A percentile compares a stretch with the other conserved stretches of the same genome.
phyloP scores from a whole-genome alignment of 2,113 vertebrate species.

The Manacus vitellinus region DNA sequence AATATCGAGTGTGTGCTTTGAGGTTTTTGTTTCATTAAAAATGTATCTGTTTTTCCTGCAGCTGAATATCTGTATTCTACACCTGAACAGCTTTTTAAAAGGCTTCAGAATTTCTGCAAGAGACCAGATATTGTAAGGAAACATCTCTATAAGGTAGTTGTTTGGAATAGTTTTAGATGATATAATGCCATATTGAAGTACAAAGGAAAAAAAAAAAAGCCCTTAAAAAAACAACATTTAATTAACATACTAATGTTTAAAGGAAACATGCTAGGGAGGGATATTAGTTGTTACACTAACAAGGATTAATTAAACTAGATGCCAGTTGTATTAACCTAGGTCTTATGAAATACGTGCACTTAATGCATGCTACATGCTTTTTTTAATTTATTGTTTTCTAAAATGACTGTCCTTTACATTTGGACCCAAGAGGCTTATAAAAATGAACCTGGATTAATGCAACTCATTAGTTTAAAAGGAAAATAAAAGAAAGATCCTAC shows the following conservation, averaged over 20 bases:
- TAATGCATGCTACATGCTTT: slow-evolving; percentile 78
- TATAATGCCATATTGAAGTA: slow-evolving; percentile 72
- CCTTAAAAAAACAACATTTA: slow-evolving; percentile 74
- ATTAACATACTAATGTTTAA: slow-evolving; percentile 86
- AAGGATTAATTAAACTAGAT: slow-evolving; percentile 87
- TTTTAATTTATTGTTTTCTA: slow-evolving; percentile 83
- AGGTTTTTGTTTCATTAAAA: slow-evolving; percentile 99
- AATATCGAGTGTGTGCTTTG: slow-evolving; percentile 99
- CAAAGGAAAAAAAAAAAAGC: slow-evolving; percentile 47
- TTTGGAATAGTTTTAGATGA: slow-evolving; percentile 66
- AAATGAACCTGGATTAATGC: slow-evolving; percentile 86
- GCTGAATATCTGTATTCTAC: slow-evolving; percentile 96
- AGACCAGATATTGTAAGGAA: slow-evolving; percentile 84
- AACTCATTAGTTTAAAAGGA: slow-evolving; percentile 86
- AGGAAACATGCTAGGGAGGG: slow-evolving; percentile 80
- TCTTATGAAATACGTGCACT: slow-evolving; percentile 82
- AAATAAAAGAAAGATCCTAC: slow-evolving; percentile 78
- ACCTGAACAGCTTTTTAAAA: slow-evolving; percentile 93
- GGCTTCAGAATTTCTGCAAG: slow-evolving; percentile 88
- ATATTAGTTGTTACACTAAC: slow-evolving; percentile 85
- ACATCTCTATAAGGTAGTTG: slow-evolving; percentile 88
- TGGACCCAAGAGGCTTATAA: slow-evolving; percentile 83
- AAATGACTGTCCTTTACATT: slow-evolving; percentile 84
- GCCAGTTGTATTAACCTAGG: slow-evolving; percentile 84
- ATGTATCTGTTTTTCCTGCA: slow-evolving; percentile 95